Evolutionary conservation across 1,140 invertebrate genomes (phyloP), one percentile per base, ranked within the genome.

Genomic region (Anastrepha obliqua): DNA sequence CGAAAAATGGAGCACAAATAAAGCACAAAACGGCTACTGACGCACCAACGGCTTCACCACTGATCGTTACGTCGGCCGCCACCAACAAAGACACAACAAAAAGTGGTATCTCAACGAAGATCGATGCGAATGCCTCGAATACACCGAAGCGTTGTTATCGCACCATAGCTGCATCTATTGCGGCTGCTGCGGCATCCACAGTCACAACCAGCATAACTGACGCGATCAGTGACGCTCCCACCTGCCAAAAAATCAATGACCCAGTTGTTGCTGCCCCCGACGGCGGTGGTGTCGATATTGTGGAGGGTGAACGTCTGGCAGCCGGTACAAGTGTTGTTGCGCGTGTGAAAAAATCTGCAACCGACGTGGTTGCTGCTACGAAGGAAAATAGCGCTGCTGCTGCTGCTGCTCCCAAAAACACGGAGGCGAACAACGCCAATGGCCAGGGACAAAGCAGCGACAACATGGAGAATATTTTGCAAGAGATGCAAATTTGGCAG

Each of bases 401-500:
- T 17, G 85, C 11, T 60, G 74, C 8, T 55, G 74, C 74, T 42
- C 5, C 74, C n/a, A 51, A 55, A 17, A 55, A 81, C 29, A 29
- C 3, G n/a, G 44, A 62, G 13, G 8, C n/a, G 15, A 62, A 62
- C 15, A 87, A 74, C 39, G 64, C 64, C 44, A 87, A 81, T 15
- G 87, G 78, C 29, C 64, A 88, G 51, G 87, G 81, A 85, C 81
- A 86, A 88, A 86, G 29, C 9, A 81, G 47, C 47, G 74, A 81
- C 60, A 87, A 88, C 78, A 88, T 88, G 88, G 88, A 88, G 20
- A 87, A 88, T 87, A 88, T 88, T 44, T 81, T 88, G 86, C 86
- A 87, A 85, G 88, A 88, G 81, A 88, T 88, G 88, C 86, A 88
- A 85, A 88, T 88, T 55, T 88, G 86, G 86, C 70, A 87, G 11